Base-by-base conservation (phyloP, 92 coral and sea anemone genomes). In the Porites cylindrica region DNA sequence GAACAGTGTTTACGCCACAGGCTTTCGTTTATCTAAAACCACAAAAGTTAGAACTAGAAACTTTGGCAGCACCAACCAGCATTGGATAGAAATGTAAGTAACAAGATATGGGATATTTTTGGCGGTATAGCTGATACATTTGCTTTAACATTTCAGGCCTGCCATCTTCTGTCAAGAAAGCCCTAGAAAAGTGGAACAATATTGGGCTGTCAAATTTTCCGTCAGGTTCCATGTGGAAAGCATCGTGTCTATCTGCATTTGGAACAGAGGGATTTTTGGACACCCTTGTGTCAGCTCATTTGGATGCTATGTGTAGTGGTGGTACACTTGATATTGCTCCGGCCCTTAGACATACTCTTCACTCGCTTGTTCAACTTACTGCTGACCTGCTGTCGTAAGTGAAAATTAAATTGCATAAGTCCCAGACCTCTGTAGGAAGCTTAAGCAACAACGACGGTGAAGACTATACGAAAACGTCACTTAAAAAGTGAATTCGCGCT, bases 151-250 rank as follows among this genome's bases (percentile, higher is more conserved):
- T 59, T 63, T 24, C 52, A 95, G 98, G 95, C 86, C 91, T 95
- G 58, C 98, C 98, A 66, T 64, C 87, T 24, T 71, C 90, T 14
- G 90, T 91, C 24, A 96, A 97, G 82, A 89, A 81, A 63, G 91
- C 83, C 29, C 71, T 97, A 29, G 96, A 93, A 83, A 94, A 92
- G 23, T 97, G 99, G 99, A 97, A 97, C 85, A 91, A 77, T 77
- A 82, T 85, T 5, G 85, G 85, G 73, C 63, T 92, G 32, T 87
- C 90, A 68, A 90, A 92, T 54, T 93, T 95, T 72, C 97, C 95
- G 65, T 90, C 96, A 72, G 88, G 88, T 51, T 84, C 91, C 4
- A 84, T 97, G 1, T 90, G 93, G 92, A 90, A 90, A 56, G 79
- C 91, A 64, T 79, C 91, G 4, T 85, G 91, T 47, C 77, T 77